Evolutionary conservation across 2,113 vertebrate genomes (phyloP).

Genomic region (Pristiophorus japonicus): DNA sequence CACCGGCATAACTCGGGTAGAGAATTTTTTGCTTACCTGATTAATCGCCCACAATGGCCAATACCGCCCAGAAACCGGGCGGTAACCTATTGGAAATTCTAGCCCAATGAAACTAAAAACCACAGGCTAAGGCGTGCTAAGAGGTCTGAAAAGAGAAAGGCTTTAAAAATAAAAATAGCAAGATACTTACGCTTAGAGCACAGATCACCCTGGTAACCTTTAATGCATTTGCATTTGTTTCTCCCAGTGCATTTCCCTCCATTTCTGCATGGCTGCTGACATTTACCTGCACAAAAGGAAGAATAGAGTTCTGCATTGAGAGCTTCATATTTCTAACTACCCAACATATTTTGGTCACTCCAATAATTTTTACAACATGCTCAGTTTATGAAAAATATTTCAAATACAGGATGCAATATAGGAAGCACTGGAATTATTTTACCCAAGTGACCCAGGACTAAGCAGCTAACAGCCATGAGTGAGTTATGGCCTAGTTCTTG

Average conservation of each 20-base stretch:
- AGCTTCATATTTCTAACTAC: not conserved
- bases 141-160: not conserved
- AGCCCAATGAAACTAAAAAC: too few species aligned
- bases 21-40: too few species aligned
- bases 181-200: slow-evolving; percentile 75
- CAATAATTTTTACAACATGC: not conserved
- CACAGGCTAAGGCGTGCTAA: not conserved
- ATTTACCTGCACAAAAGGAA: slow-evolving; percentile 63
- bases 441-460: not conserved
- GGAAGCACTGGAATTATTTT: not conserved
- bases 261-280: slow-evolving; percentile 72
- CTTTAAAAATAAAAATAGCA: not conserved
- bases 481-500: not conserved
- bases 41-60: too few species aligned
- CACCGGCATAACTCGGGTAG: too few species aligned
- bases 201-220: slow-evolving; percentile 79
- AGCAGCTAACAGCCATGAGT: not conserved
- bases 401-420: not conserved
- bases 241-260: slow-evolving; percentile 81
- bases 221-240: slow-evolving; percentile 82
- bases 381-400: not conserved
- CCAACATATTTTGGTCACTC: too few species aligned
- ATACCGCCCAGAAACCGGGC: too few species aligned
- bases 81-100: too few species aligned
- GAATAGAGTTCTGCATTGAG: not conserved